Evolutionary conservation across 1,140 invertebrate species (phyloP), one percentile per base, ranked within the genome.

Genomic region (Drosophila nikananu): DNA sequence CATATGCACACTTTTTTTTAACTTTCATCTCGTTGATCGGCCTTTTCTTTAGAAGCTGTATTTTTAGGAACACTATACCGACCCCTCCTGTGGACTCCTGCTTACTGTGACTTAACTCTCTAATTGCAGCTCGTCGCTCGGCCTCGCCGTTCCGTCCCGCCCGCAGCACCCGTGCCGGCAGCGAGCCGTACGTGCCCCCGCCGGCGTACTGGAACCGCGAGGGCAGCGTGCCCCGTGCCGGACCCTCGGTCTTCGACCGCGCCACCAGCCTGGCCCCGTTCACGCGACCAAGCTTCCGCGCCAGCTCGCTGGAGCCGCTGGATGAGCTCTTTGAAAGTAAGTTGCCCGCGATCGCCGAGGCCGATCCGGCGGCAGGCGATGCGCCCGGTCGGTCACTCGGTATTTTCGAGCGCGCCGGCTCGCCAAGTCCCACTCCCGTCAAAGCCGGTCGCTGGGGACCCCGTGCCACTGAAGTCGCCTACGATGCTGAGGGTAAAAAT

Each of bases 401-500:
- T 66, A 91, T 94, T 81, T 92, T 91, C 72, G 92, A 91, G 72
- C 91, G 95, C 87, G 94, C 94, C 92, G 94, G 93, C 87, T 94
- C 94, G 64, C 93, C 94, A 77, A 92, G 91, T 91, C 95, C 95
- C 72, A 96, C 95, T 86, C 95, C 95, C 32, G 95, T 95, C 89
- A 96, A 96, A 94, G 93, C 94, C 77, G 94, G 95, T 91, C 94
- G 94, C 89, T 95, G 94, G 92, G 95, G 93, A 74, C 95, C 95
- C 65, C 94, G 95, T 67, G 94, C 95, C 81, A 94, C 94, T 81
- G 95, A 95, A 93, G 94, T 96, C 80, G 95, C 95, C 76, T 96
- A 94, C 93, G 95, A 96, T 93, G 94, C 95, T 93, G 95, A 95
- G 93, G 95, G 95, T 95, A 95, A 94, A 94, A 93, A 75, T 58